Base-by-base conservation (phyloP, 2,797 vertebrate species). In the Spinus olivaceus region DNA sequence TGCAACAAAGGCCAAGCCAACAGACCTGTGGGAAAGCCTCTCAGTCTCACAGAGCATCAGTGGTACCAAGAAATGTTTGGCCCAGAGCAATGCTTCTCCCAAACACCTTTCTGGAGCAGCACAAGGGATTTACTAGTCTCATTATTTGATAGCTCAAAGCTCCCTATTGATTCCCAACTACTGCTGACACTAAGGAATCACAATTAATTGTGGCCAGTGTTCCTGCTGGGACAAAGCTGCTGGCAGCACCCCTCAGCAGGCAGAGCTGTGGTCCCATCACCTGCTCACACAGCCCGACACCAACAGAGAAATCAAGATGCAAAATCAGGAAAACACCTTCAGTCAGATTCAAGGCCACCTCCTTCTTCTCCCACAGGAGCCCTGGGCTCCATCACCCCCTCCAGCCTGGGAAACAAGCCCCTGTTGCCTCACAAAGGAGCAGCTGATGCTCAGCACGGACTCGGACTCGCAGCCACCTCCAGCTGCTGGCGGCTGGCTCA, bases 1-100 rank as follows among this genome's bases (percentile, higher is more conserved):
- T 88, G 66, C 88, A 96, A 60, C 54, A 56, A 44, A 79, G 80
- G 77, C 90, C 63, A 79, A 84, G 70, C 66, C 47, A 74, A 44
- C 23, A 90, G 86, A 96, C 95, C 82, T 95, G 80, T 79, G 87
- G 82, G 92, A 92, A 91, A 92, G 37, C 54, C 56, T 78, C 2
- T 0, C 8, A 32, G 28, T 78, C 69, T 82, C 82, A 27, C 33
- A 35, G 37, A 90, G 9, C 66, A 65, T 23, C 93, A 60, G 92
- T 80, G 74, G 60, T 67, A 64, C 49, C 0, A 2, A 60, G 37
- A 73, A 79, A 28, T 15, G n/a, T 8, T 79, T 67, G 49, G 67
- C 85, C 80, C 73, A 47, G 63, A n/a, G n/a, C 8, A 8, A 81
- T 0, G 0, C 35, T 79, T 35, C 70, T 86, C 53, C 32, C 25